Conservation (phyloP, 2,888 invertebrate species). For the Patella pellucida region DNA sequence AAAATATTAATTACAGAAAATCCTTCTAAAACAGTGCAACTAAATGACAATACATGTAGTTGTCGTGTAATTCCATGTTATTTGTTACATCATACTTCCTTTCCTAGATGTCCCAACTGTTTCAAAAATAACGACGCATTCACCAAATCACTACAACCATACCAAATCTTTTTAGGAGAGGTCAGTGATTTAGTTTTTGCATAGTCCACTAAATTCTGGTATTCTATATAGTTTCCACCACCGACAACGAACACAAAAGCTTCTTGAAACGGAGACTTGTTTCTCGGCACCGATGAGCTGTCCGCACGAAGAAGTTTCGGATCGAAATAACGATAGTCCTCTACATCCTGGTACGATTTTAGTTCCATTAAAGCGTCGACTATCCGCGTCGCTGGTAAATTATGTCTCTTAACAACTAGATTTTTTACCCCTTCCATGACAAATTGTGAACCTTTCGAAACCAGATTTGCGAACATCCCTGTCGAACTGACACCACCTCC, state of each 20-base stretch:
- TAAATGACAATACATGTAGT: neutral
- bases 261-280: slow-evolving; percentile 67
- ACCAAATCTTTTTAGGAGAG: slow-evolving; percentile 84
- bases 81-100: slow-evolving; percentile 28
- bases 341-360: slow-evolving; percentile 81
- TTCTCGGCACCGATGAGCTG: slow-evolving; percentile 62
- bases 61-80: neutral
- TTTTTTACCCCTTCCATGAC: slow-evolving; percentile 99
- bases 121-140: slow-evolving; percentile 95
- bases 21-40: too few species aligned
- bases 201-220: slow-evolving; percentile 97
- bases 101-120: slow-evolving; percentile 74
- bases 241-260: slow-evolving; percentile 74
- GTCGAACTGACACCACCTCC: slow-evolving; percentile 94
- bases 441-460: slow-evolving; percentile 95
- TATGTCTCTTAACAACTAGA: slow-evolving; percentile 97
- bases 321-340: slow-evolving; percentile 94
- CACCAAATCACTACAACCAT: slow-evolving; percentile 93
- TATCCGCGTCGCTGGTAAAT: slow-evolving; percentile 92
- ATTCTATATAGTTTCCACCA: slow-evolving; percentile 95
- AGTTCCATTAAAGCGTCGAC: slow-evolving; percentile 91
- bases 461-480: slow-evolving; percentile 96
- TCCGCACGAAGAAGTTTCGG: slow-evolving; percentile 87
- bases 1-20: too few species aligned
- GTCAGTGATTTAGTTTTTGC: slow-evolving; percentile 81